Conservation (phyloP, 2,797 vertebrate species). For the Spinibarbus caldwelli region DNA sequence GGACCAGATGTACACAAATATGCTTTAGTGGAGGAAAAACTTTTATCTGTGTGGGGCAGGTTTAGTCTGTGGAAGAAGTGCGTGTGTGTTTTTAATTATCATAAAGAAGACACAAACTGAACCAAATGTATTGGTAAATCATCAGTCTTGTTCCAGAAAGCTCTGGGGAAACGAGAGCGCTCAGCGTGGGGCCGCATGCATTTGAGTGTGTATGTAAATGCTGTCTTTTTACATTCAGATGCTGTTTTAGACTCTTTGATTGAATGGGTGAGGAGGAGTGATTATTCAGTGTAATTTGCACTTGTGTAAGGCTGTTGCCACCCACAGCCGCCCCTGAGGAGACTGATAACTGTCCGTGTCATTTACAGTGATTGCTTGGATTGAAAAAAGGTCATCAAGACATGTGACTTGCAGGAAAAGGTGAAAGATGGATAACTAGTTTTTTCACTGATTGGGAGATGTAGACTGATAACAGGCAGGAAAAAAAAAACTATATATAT, state of each 20-base stretch:
- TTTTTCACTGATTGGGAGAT: neutral
- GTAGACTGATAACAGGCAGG: neutral
- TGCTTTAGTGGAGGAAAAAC: neutral
- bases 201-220: conserved; percentile 68
- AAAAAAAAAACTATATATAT: neutral
- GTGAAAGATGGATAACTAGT: neutral
- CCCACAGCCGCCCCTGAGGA: conserved; percentile 21
- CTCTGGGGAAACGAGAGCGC: conserved; percentile 44
- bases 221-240: conserved; percentile 58
- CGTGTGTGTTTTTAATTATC: neutral
- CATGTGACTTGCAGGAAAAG: conserved; percentile 13
- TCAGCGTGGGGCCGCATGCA: conserved; percentile 49
- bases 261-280: conserved; percentile 62
- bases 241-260: conserved; percentile 59
- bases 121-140: conserved; percentile 26
- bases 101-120: neutral
- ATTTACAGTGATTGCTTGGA: neutral
- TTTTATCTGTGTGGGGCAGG: neutral
- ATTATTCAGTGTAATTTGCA: conserved; percentile 65
- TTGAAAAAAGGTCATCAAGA: neutral
- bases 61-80: neutral
- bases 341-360: conserved; percentile 1
- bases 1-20: conserved; percentile 68
- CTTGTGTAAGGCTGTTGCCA: conserved; percentile 62
- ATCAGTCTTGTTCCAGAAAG: conserved; percentile 26